Base-by-base conservation (phyloP, 2,888 invertebrate genomes). In the Crocallis elinguaria region DNA sequence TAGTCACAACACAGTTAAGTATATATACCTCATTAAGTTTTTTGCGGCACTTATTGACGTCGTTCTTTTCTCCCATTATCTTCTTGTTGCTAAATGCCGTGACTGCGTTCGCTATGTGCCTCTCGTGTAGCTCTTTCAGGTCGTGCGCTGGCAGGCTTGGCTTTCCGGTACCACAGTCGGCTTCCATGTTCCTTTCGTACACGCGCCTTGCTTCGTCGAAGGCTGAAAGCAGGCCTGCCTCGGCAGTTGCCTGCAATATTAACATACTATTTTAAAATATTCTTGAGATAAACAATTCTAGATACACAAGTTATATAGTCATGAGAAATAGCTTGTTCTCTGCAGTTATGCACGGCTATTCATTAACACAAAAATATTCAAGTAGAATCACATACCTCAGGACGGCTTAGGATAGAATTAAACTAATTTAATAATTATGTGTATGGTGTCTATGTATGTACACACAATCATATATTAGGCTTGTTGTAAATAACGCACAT, bases 161-260 rank as follows among this genome's bases (percentile, higher is more conserved):
- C 23, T 29, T n/a, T 5, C 17, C 12, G 13, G 36, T 25, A 0
- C 51, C 53, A 13, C 57, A 57, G 5, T 42, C 46, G 0, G 11
- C 9, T 12, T 27, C 46, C 57, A 57, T 57, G 30, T 43, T 43
- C 0, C 3, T 21, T 12, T 57, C 50, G n/a, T 38, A 60, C 6
- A 50, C 44, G 0, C 30, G 37, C 6, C 49, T 49, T 6, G 61
- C 55, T 9, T 55, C 52, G 9, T 37, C 45, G 2, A 7, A 14
- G 0, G 55, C 55, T 11, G 44, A 21, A 8, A 53, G 41, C 4
- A 61, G 29, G 14, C 52, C 48, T 1, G 48, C 55, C 19, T 50
- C 49, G 0, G 44, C 33, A 8, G 57, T 57, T 0, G 53, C 44
- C 60, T 60, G 46, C 19, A 30, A 7, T n/a, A n/a, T n/a, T n/a